Evolutionary conservation across 2,797 vertebrate species (phyloP).

Genomic region (Sitta carolinensis): DNA sequence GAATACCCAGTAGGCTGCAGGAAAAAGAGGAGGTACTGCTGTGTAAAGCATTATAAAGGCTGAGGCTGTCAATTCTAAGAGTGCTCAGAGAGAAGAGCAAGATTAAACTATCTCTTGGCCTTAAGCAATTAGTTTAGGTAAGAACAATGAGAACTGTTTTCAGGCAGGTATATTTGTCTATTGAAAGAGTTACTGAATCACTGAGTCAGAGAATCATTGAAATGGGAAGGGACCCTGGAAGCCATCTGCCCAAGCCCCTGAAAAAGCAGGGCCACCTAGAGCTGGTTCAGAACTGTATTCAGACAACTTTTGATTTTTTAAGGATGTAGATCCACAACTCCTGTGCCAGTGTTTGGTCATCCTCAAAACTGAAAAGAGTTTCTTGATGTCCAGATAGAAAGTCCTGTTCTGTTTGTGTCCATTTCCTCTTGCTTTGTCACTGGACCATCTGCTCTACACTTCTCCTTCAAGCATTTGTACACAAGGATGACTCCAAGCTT

Average conservation of each 20-base stretch:
- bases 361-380: background rate
- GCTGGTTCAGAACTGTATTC: background rate
- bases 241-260: background rate
- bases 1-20: background rate
- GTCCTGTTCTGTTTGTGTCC: background rate
- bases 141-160: background rate
- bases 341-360: background rate
- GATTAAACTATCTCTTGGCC: background rate
- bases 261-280: background rate
- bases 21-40: background rate
- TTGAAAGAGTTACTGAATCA: background rate
- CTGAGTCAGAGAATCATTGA: background rate
- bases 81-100: background rate
- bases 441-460: background rate
- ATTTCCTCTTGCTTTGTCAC: background rate
- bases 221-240: background rate
- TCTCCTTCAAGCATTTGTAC: background rate
- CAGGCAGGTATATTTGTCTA: background rate
- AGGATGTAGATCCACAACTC: background rate
- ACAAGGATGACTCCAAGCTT: background rate
- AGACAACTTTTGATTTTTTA: background rate
- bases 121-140: background rate
- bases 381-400: background rate
- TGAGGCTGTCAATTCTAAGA: background rate
- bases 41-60: background rate